Percentiles rank a stretch among this genome's conserved stretches.
phyloP scores from a whole-genome alignment of 2,113 vertebrate species.

The Grantiella picta region DNA sequence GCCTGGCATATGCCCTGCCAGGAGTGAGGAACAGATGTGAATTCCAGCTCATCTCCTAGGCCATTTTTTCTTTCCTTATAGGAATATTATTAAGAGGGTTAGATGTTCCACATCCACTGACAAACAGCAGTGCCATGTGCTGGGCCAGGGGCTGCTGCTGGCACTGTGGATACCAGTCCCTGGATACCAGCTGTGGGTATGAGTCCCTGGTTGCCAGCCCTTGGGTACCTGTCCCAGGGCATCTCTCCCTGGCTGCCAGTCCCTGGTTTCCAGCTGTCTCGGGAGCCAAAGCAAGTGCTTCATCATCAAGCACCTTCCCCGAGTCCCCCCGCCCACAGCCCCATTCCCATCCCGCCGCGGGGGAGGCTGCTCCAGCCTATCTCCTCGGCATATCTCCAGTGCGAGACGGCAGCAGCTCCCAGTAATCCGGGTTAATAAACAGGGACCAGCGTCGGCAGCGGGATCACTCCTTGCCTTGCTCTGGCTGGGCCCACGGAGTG shows the following conservation, averaged over 20 bases:
- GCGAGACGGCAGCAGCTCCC: background rate
- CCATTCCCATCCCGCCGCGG: background rate
- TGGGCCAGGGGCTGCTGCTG: background rate
- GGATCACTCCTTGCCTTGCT: background rate
- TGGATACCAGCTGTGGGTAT: no score
- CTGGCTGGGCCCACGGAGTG: background rate
- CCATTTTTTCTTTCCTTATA: background rate
- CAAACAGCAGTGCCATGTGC: background rate
- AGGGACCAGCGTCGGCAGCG: background rate
- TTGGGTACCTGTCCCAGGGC: no score
- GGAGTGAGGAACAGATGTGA: background rate
- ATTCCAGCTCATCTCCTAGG: background rate
- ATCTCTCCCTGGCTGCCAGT: no score
- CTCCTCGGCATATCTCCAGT: background rate
- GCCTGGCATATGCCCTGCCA: background rate
- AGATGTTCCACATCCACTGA: background rate
- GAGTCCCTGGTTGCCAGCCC: no score
- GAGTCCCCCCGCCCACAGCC: background rate
- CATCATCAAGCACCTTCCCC: background rate
- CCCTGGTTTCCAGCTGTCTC: background rate
- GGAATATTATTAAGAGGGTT: background rate
- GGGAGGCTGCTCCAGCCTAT: background rate
- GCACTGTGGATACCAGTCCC: background rate
- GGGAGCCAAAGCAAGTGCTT: background rate
- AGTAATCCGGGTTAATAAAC: conserved; percentile 30